A percentile compares a stretch with the other conserved stretches of the same genome.
These are phyloP conservation scores for Aix galericulata DNA, from an alignment of 2,113 vertebrate genomes.

Conservation along the genomic window DNA sequence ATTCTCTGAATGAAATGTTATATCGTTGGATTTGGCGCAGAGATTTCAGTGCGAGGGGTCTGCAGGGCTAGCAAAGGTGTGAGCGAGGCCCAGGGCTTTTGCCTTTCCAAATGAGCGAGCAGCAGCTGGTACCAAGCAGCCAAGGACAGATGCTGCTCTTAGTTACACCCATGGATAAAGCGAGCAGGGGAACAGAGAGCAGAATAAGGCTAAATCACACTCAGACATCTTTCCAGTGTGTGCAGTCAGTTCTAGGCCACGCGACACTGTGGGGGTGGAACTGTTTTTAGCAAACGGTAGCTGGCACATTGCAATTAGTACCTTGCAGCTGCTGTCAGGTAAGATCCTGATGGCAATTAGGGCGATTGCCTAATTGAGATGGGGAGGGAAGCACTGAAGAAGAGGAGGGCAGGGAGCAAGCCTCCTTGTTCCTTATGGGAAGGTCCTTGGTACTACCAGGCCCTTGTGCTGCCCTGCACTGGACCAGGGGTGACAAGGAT, in stretches of 20 bases:
- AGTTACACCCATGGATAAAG: not conserved
- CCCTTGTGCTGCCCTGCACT: too few relatives aligned
- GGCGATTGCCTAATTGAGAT: too few relatives aligned
- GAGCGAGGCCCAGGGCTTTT: slow-evolving; percentile 29
- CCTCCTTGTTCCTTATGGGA: not conserved
- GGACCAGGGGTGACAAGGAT: not conserved
- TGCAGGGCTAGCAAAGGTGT: slow-evolving; percentile 2
- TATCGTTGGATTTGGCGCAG: slow-evolving; percentile 42
- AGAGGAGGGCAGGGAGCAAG: not conserved
- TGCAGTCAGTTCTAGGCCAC: not conserved
- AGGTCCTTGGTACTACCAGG: too few relatives aligned
- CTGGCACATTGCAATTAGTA: not conserved
- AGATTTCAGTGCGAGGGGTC: slow-evolving; percentile 50
- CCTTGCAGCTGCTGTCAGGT: not conserved
- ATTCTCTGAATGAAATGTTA: slow-evolving; percentile 41
- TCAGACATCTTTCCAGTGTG: not conserved
- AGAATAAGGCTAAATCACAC: not conserved
- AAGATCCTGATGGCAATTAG: not conserved
- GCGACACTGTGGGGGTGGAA: not conserved
- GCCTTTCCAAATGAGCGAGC: not conserved
- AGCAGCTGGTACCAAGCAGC: not conserved
- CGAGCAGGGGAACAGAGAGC: not conserved
- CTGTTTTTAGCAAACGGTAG: not conserved
- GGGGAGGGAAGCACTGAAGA: not conserved
- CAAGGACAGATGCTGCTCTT: not conserved